Percentiles rank a stretch among this genome's conserved stretches.
phyloP scores from a whole-genome alignment of 2,113 vertebrate species.

The Phycodurus eques region DNA sequence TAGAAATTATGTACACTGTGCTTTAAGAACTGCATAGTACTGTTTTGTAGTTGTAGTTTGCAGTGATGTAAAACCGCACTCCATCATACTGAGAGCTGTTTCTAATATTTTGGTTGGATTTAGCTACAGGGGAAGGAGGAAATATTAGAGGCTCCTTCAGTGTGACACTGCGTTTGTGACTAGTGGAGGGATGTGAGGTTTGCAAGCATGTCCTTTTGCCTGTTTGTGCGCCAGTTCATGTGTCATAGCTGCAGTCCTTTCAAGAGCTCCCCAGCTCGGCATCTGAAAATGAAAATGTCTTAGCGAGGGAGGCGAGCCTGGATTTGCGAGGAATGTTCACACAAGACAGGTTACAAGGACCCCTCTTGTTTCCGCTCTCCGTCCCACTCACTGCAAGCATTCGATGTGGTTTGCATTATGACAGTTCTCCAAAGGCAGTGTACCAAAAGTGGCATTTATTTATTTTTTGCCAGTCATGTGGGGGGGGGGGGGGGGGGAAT shows the following conservation, averaged over 20 bases:
- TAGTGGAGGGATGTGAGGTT: neutral
- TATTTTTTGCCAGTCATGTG: constrained; percentile 34
- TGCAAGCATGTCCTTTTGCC: constrained; percentile 19
- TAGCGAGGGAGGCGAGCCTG: constrained; percentile 27
- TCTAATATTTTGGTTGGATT: neutral
- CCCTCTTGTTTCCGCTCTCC: constrained; percentile 47
- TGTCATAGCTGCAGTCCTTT: constrained; percentile 35
- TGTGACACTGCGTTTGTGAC: neutral
- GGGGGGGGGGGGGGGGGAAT: neutral
- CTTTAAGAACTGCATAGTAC: too few species aligned
- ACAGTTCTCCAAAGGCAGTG: constrained; percentile 45
- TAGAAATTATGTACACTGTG: too few species aligned
- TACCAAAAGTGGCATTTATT: constrained; percentile 48
- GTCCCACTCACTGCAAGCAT: constrained; percentile 44
- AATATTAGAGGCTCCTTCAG: neutral
- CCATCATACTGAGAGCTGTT: neutral
- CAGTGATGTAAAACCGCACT: neutral
- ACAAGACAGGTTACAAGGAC: constrained; percentile 52
- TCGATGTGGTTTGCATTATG: constrained; percentile 48
- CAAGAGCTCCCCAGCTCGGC: constrained; percentile 37
- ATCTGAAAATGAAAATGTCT: constrained; percentile 39
- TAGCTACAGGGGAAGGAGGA: neutral
- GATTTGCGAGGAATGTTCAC: constrained; percentile 57
- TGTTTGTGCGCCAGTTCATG: constrained; percentile 32
- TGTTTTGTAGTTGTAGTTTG: too few species aligned